These are phyloP conservation scores for Grammomys surdaster DNA, from an alignment of 2,113 vertebrate genomes.

Conservation along the genomic window DNA sequence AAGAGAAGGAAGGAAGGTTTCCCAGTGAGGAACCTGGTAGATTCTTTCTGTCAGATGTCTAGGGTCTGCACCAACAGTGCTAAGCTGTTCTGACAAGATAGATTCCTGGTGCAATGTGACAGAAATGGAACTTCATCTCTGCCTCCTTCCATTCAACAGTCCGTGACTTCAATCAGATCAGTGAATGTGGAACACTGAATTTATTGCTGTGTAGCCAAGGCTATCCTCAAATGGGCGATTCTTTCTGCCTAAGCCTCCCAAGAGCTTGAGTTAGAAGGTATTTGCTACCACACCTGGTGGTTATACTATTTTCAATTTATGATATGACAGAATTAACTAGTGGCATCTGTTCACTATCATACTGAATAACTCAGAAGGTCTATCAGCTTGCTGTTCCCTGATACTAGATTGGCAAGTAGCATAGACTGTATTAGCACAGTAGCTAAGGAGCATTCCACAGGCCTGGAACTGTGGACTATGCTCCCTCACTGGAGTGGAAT, in stretches of 20 bases:
- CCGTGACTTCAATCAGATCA: too few relatives aligned
- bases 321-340: neutral
- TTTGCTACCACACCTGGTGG: neutral
- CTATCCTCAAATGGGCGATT: neutral
- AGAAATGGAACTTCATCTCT: accelerated
- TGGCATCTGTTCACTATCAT: neutral
- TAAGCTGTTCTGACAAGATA: neutral
- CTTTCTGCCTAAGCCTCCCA: neutral
- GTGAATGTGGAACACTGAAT: neutral
- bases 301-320: neutral
- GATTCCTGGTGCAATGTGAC: accelerated
- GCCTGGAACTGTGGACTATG: neutral
- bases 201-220: neutral
- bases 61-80: neutral
- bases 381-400: neutral
- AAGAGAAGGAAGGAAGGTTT: neutral
- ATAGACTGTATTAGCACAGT: neutral
- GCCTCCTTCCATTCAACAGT: neutral
- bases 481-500: neutral
- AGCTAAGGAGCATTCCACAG: conserved; percentile 21
- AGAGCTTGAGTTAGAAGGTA: neutral
- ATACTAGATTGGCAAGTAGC: neutral
- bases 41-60: neutral
- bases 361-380: neutral
- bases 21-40: neutral